A percentile compares a stretch with the other conserved stretches of the same genome.
These are phyloP conservation scores for Polyommatus iphigenia DNA, from an alignment of 2,888 invertebrate species.

Conservation along the genomic window DNA sequence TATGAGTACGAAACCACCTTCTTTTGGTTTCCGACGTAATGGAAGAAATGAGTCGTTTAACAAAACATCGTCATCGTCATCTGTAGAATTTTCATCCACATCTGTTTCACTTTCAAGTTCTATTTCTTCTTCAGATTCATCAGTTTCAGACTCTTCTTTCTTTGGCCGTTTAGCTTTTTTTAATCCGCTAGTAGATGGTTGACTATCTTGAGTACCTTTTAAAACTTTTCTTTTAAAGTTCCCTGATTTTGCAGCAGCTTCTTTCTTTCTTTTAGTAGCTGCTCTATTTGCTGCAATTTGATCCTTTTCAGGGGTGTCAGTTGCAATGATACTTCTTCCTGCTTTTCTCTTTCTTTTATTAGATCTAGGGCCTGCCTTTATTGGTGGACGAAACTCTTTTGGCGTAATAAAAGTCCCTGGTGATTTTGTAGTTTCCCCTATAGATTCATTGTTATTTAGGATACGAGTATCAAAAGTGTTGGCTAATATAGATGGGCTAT, in stretches of 20 bases:
- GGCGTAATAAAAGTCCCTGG: slow-evolving; percentile 20
- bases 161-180: slow-evolving; percentile 23
- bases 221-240: slow-evolving; percentile 29
- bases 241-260: slow-evolving; percentile 16
- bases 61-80: slow-evolving; percentile 9
- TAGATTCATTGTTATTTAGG: neutral
- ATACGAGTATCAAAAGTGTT: slow-evolving; percentile 13
- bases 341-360: slow-evolving; percentile 25
- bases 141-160: slow-evolving; percentile 12
- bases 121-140: slow-evolving; percentile 26
- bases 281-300: slow-evolving; percentile 15
- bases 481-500: slow-evolving; percentile 18
- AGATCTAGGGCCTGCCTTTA: slow-evolving; percentile 25
- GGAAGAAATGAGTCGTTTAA: neutral
- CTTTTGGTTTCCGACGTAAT: neutral
- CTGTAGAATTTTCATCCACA: slow-evolving; percentile 17
- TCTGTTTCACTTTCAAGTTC: slow-evolving; percentile 22
- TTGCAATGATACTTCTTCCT: slow-evolving; percentile 25
- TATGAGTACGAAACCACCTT: slow-evolving; percentile 7
- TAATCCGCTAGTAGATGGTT: slow-evolving; percentile 18
- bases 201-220: slow-evolving; percentile 15
- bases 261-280: slow-evolving; percentile 16
- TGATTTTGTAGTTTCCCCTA: neutral
- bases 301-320: slow-evolving; percentile 26
- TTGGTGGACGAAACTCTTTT: slow-evolving; percentile 29